These are phyloP conservation scores for Saxidomus purpurata DNA, from an alignment of 1,140 invertebrate genomes.

Conservation along the genomic window DNA sequence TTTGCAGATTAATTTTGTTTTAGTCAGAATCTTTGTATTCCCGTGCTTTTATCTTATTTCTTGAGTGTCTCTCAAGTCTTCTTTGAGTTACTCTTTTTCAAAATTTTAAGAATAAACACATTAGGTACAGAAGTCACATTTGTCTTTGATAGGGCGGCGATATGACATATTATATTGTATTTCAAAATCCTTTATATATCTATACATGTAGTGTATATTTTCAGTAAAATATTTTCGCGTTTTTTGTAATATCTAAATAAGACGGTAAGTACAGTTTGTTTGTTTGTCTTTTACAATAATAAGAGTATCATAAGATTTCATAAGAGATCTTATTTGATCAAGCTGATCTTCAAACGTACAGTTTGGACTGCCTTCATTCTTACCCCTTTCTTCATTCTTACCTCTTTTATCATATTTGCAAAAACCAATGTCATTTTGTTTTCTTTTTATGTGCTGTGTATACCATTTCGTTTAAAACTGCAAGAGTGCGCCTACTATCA, in stretches of 20 bases:
- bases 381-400: no score
- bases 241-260: neutral
- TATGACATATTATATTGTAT: neutral
- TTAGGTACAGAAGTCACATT: conserved; percentile 16
- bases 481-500: neutral
- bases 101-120: conserved; percentile 6
- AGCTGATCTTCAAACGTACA: neutral
- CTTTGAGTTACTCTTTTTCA: neutral
- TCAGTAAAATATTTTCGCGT: neutral
- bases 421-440: neutral
- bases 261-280: neutral
- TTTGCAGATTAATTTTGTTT: neutral
- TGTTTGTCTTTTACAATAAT: conserved; percentile 1
- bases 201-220: no score
- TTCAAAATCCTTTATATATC: neutral
- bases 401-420: no score
- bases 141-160: neutral
- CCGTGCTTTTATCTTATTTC: neutral
- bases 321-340: no score
- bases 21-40: conserved; percentile 26
- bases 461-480: conserved; percentile 14
- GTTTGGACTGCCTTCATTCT: neutral
- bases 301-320: conserved; percentile 23
- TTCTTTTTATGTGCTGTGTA: neutral
- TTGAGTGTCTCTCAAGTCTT: neutral